Percentiles rank a stretch among this genome's conserved stretches.
Evolutionary conservation across 2,888 invertebrate species (phyloP).

Genomic region (Amphiduros pacificus): DNA sequence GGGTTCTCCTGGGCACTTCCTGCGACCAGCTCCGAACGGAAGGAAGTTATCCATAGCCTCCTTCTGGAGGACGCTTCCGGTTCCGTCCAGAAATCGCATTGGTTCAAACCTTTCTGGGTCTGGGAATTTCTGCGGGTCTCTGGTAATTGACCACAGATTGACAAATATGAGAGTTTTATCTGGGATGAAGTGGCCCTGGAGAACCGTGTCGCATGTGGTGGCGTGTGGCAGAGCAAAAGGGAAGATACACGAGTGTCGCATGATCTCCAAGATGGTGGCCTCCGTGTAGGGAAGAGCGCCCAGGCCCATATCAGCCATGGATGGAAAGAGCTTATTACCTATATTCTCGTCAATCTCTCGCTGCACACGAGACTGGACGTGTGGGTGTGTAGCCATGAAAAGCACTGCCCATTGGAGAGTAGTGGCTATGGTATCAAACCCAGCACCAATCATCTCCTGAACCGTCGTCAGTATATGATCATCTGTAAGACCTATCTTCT

Average conservation of each 20-base stretch:
- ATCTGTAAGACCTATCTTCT: slow-evolving; percentile 39
- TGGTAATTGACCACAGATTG: slow-evolving; percentile 46
- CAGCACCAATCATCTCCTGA: slow-evolving; percentile 49
- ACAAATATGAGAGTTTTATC: slow-evolving; percentile 42
- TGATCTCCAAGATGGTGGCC: slow-evolving; percentile 41
- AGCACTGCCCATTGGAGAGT: slow-evolving; percentile 47
- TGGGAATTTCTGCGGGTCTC: slow-evolving; percentile 39
- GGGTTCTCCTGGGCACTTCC: slow-evolving; percentile 49
- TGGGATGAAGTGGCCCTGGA: slow-evolving; percentile 36
- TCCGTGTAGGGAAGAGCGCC: slow-evolving; percentile 40
- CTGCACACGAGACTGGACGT: slow-evolving; percentile 41
- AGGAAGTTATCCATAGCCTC: slow-evolving; percentile 37
- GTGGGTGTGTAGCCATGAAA: slow-evolving; percentile 41
- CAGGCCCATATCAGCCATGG: slow-evolving; percentile 34
- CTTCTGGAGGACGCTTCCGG: slow-evolving; percentile 30
- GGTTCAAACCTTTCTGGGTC: slow-evolving; percentile 46
- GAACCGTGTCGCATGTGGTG: slow-evolving; percentile 35
- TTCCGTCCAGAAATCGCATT: slow-evolving; percentile 35
- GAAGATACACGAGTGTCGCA: slow-evolving; percentile 44
- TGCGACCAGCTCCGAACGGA: slow-evolving; percentile 43
- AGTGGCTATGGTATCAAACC: slow-evolving; percentile 48
- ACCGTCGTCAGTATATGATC: slow-evolving; percentile 42
- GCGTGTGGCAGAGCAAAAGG: slow-evolving; percentile 50
- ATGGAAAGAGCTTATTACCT: slow-evolving; percentile 36
- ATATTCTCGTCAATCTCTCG: slow-evolving; percentile 38